A percentile compares a stretch with the other conserved stretches of the same genome.
Conservation (phyloP, 2,113 vertebrate genomes). For the Bolborhynchus lineola region DNA sequence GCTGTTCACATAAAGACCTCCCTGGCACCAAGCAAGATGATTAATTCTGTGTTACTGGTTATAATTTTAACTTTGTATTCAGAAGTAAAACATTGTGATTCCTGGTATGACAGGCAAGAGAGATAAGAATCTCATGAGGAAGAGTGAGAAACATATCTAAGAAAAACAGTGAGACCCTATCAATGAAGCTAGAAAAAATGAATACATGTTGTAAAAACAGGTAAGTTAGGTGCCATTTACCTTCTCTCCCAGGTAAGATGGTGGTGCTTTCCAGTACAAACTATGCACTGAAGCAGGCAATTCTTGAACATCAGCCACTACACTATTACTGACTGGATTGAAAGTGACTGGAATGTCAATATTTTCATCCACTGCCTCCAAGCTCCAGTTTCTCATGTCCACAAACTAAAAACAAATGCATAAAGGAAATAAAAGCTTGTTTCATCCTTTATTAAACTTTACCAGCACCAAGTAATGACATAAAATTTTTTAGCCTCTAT, state of each 20-base stretch:
- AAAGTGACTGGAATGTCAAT: slow-evolving; percentile 79
- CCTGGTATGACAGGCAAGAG: not conserved
- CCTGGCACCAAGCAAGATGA: not conserved
- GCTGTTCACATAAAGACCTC: not conserved
- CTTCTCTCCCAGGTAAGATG: slow-evolving; percentile 87
- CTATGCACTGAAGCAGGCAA: slow-evolving; percentile 75
- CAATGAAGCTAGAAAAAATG: fast-evolving
- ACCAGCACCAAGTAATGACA: not conserved
- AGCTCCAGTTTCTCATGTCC: slow-evolving; percentile 86
- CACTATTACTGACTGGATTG: slow-evolving; percentile 84
- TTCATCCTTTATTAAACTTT: not conserved
- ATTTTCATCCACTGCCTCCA: slow-evolving; percentile 74
- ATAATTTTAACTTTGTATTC: not conserved
- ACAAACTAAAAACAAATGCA: slow-evolving; percentile 78
- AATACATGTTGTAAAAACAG: not conserved
- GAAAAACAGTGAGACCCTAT: not conserved
- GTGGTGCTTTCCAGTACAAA: slow-evolving; percentile 88
- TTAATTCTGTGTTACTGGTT: not conserved
- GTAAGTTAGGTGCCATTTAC: slow-evolving; percentile 65
- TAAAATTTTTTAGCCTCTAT: not conserved
- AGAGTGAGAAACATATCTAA: not conserved
- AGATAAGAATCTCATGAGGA: not conserved
- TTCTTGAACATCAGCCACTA: slow-evolving; percentile 91
- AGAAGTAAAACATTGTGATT: not conserved
- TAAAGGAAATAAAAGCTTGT: not conserved